These are phyloP conservation scores for Chlorodrepanis virens DNA, from an alignment of 2,113 vertebrate genomes.

Conservation along the genomic window DNA sequence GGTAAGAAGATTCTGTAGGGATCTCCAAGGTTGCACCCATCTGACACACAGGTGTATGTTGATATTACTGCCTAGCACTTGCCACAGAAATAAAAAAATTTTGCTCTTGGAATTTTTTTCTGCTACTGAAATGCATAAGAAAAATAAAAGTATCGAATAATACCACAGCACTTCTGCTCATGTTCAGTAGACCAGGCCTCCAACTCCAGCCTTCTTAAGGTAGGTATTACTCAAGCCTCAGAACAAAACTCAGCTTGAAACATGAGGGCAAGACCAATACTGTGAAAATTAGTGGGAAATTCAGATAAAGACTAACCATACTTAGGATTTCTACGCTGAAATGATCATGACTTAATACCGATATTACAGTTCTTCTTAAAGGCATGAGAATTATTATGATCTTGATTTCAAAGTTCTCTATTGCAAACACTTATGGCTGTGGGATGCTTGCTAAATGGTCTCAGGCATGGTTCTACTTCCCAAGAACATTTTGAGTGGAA, in stretches of 20 bases:
- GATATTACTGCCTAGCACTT: constrained; percentile 38
- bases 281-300: background rate
- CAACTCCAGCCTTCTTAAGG: background rate
- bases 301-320: background rate
- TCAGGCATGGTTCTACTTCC: background rate
- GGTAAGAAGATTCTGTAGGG: constrained; percentile 20
- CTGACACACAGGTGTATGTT: constrained; percentile 50
- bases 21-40: constrained; percentile 62
- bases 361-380: background rate
- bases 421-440: background rate
- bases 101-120: background rate
- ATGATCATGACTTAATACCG: background rate
- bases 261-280: background rate
- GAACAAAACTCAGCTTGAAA: background rate
- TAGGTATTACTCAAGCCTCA: background rate
- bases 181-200: background rate
- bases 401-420: background rate
- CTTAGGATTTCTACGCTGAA: background rate
- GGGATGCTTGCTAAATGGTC: background rate
- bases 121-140: background rate
- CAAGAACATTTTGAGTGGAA: background rate
- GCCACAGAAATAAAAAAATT: constrained; percentile 5
- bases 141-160: background rate
- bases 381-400: background rate
- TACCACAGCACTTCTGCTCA: background rate